Percentiles rank a stretch among this genome's conserved stretches.
Evolutionary conservation across 2,888 invertebrate species (phyloP).

Genomic region (Drosophila sordidula): DNA sequence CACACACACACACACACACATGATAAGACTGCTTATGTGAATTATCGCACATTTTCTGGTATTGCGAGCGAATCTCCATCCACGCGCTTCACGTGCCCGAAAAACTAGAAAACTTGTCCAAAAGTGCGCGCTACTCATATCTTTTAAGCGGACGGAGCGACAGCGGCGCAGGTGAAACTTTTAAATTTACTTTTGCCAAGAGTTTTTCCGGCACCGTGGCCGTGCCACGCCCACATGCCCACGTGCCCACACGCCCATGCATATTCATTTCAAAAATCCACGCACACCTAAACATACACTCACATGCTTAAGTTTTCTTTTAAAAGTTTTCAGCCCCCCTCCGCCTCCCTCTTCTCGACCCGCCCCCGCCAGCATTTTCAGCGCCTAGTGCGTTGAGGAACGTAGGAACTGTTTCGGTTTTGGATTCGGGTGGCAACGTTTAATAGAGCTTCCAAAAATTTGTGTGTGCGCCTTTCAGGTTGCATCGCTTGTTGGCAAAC

Average conservation of each 20-base stretch:
- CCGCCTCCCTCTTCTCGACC: background rate
- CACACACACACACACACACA: slow-evolving; percentile 28
- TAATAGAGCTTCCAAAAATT: slow-evolving; percentile 78
- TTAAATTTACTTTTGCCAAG: slow-evolving; percentile 80
- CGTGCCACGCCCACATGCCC: slow-evolving; percentile 8
- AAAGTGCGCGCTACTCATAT: slow-evolving; percentile 76
- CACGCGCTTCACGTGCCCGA: slow-evolving; percentile 8
- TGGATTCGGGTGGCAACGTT: slow-evolving; percentile 49
- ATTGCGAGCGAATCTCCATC: slow-evolving; percentile 53
- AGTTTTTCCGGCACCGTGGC: slow-evolving; percentile 64
- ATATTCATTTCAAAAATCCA: slow-evolving; percentile 76
- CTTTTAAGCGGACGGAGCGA: slow-evolving; percentile 43
- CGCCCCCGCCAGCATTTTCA: background rate
- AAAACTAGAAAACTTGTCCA: slow-evolving; percentile 78
- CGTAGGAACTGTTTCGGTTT: background rate
- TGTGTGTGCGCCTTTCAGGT: slow-evolving; percentile 60
- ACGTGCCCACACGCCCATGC: slow-evolving; percentile 39
- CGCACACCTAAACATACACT: slow-evolving; percentile 39
- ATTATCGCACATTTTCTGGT: slow-evolving; percentile 78
- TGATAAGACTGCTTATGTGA: slow-evolving; percentile 79
- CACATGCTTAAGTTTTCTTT: slow-evolving; percentile 62
- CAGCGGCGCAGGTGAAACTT: slow-evolving; percentile 66
- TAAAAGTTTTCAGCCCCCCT: slow-evolving; percentile 47
- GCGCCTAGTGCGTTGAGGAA: slow-evolving; percentile 3
- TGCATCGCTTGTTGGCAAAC: slow-evolving; percentile 60